Evolutionary conservation across 1,140 invertebrate genomes (phyloP).

Genomic region (Pseudomyrmex flavicornis): DNA sequence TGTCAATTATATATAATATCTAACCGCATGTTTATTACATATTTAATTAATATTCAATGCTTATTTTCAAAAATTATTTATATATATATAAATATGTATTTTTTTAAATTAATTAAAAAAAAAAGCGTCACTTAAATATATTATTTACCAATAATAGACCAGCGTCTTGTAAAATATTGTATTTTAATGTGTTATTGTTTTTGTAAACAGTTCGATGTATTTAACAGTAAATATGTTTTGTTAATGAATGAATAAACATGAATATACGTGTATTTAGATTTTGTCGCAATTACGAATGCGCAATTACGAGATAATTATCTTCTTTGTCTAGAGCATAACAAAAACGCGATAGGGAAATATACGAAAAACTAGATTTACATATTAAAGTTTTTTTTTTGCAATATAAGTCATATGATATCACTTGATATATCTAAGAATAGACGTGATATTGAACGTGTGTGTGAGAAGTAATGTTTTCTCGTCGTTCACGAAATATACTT

Average conservation of each 20-base stretch:
- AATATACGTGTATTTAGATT: neutral
- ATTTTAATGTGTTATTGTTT: too few relatives aligned
- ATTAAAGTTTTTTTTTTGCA: conserved; percentile 67
- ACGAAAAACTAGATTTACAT: conserved; percentile 21
- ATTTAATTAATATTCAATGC: too few relatives aligned
- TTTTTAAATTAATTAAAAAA: too few relatives aligned
- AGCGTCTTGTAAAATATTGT: too few relatives aligned
- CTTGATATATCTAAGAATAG: conserved; percentile 46
- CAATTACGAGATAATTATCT: too few relatives aligned
- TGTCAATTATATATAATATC: too few relatives aligned
- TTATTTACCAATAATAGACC: too few relatives aligned
- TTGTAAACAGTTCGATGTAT: too few relatives aligned
- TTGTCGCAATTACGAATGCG: neutral
- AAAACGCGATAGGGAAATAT: conserved; percentile 52
- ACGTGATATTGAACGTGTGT: conserved; percentile 60
- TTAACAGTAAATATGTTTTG: neutral
- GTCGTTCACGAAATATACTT: conserved; percentile 6
- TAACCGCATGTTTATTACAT: too few relatives aligned
- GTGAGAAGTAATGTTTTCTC: conserved; percentile 34
- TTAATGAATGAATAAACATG: neutral
- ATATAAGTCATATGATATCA: conserved; percentile 67
- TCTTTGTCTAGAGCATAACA: conserved; percentile 20
- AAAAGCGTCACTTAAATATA: too few relatives aligned
- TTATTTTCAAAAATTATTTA: too few relatives aligned
- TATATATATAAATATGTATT: too few relatives aligned